These are phyloP conservation scores for Oryzias melastigma DNA, from an alignment of 2,113 vertebrate genomes.

Conservation along the genomic window DNA sequence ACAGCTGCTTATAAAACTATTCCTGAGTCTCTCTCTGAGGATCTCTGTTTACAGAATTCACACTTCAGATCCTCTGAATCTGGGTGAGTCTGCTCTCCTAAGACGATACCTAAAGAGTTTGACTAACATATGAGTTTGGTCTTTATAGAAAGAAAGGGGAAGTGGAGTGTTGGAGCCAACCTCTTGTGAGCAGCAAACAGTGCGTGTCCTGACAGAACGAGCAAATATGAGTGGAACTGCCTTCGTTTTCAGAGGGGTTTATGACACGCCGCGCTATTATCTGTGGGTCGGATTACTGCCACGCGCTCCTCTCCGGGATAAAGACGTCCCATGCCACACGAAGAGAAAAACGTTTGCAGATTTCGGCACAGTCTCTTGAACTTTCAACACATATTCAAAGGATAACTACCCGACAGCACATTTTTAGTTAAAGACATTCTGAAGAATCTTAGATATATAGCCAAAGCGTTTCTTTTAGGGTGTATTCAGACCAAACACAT, in stretches of 20 bases:
- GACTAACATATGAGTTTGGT: conserved; percentile 45
- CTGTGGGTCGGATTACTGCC: conserved; percentile 60
- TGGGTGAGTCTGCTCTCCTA: conserved; percentile 20
- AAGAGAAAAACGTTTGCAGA: conserved; percentile 56
- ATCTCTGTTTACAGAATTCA: conserved; percentile 61
- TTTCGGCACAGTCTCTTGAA: conserved; percentile 29
- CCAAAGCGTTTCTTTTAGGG: too few relatives aligned
- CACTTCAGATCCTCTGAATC: conserved; percentile 39
- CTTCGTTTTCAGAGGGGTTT: conserved; percentile 63
- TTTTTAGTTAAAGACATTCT: conserved; percentile 23
- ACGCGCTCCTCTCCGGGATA: conserved; percentile 42
- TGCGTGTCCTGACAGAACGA: conserved; percentile 41
- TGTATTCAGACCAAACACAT: too few relatives aligned
- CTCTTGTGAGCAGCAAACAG: conserved; percentile 53
- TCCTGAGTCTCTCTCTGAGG: conserved; percentile 44
- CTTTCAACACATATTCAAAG: conserved; percentile 44
- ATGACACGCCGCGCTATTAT: conserved; percentile 61
- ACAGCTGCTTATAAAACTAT: conserved; percentile 64
- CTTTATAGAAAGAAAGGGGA: conserved; percentile 10
- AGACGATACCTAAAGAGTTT: conserved; percentile 46
- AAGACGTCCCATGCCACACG: conserved; percentile 61
- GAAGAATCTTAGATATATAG: too few relatives aligned
- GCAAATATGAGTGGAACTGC: conserved; percentile 62
- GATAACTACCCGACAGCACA: conserved; percentile 42
- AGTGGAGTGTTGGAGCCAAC: conserved; percentile 27